phyloP scores from a whole-genome alignment of 2,797 vertebrate genomes.

The Alectoris magna region DNA sequence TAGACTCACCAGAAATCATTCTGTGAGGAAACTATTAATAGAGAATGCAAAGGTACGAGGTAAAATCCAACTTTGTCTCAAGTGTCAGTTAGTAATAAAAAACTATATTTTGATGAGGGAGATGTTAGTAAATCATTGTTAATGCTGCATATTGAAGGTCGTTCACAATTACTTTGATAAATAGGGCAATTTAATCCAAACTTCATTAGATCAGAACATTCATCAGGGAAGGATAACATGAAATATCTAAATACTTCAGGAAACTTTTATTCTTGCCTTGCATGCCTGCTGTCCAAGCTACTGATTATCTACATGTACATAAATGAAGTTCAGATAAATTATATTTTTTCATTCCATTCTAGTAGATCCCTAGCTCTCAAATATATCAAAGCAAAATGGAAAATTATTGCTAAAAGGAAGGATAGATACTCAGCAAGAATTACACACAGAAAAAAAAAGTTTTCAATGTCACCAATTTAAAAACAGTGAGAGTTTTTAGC shows the following conservation, averaged over 20 bases:
- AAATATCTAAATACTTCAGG: neutral
- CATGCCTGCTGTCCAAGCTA: neutral
- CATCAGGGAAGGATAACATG: neutral
- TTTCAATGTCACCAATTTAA: neutral
- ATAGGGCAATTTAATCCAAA: neutral
- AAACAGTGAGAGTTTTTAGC: neutral
- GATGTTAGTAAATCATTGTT: neutral
- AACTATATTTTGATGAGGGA: neutral
- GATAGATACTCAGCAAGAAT: neutral
- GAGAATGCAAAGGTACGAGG: neutral
- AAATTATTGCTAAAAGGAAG: neutral
- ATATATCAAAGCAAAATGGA: neutral
- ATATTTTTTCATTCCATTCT: neutral
- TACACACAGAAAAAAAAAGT: fast-evolving
- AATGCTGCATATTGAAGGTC: neutral
- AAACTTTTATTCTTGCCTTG: neutral
- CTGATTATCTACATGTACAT: neutral
- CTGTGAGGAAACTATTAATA: neutral
- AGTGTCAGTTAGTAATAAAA: neutral
- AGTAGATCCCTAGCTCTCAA: neutral
- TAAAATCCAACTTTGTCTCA: neutral
- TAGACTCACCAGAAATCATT: neutral
- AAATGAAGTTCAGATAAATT: neutral
- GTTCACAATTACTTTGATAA: slow-evolving; percentile 18
- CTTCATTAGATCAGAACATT: neutral